Percentiles rank a stretch among this genome's conserved stretches.
These are phyloP conservation scores for Argyrosomus japonicus DNA, from an alignment of 2,113 vertebrate genomes.

Conservation along the genomic window DNA sequence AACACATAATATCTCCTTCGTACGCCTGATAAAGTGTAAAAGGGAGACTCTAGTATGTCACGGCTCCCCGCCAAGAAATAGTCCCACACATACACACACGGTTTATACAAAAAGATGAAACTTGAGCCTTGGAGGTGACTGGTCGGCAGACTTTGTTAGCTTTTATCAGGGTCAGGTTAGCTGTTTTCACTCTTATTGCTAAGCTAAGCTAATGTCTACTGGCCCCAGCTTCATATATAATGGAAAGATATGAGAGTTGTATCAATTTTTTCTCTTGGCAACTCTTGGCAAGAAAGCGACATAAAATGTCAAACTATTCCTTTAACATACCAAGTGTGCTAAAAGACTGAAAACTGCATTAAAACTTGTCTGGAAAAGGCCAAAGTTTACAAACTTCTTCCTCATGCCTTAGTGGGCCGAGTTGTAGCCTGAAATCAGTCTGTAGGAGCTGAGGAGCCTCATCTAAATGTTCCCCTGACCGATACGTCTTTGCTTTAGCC, in stretches of 20 bases:
- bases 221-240: not conserved
- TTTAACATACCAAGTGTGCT: not conserved
- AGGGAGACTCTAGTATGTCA: not conserved
- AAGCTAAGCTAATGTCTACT: not conserved
- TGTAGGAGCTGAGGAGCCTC: conserved; percentile 32
- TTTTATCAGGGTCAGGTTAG: not conserved
- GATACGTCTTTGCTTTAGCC: conserved; percentile 68
- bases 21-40: not conserved
- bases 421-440: conserved; percentile 36
- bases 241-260: not conserved
- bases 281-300: not conserved
- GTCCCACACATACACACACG: not conserved
- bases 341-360: conserved; percentile 2
- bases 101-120: not conserved
- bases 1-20: not conserved
- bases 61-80: not conserved
- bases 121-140: not conserved
- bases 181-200: not conserved
- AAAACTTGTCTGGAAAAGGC: not conserved
- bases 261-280: not conserved
- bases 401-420: conserved; percentile 26
- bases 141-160: not conserved
- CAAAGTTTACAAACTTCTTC: conserved; percentile 58
- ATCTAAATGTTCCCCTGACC: conserved; percentile 63
- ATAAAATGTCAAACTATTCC: not conserved